Evolutionary conservation across 2,888 invertebrate species (phyloP).

Genomic region (Bembecia ichneumoniformis): DNA sequence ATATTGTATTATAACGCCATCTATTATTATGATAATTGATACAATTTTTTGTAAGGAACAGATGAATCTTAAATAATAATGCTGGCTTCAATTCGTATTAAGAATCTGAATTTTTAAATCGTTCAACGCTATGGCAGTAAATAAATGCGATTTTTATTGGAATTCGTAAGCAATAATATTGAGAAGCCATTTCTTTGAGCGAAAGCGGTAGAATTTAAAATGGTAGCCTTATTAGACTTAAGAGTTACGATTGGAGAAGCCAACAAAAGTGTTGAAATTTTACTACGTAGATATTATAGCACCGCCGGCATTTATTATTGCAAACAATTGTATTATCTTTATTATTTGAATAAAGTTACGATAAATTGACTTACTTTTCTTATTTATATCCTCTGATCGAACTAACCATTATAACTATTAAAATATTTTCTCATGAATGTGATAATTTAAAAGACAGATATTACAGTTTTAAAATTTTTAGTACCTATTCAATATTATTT

Average conservation of each 20-base stretch:
- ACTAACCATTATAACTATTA: background rate
- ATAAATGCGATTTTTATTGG: background rate
- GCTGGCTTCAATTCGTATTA: too few relatives aligned
- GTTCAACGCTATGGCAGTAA: too few relatives aligned
- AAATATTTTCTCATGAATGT: too few relatives aligned
- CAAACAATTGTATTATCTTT: conserved; percentile 54
- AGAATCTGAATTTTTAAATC: background rate
- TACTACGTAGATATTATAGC: conserved; percentile 53
- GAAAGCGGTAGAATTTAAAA: conserved; percentile 58
- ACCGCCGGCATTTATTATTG: conserved; percentile 61
- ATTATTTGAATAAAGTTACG: conserved; percentile 65
- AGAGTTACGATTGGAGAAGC: conserved; percentile 47
- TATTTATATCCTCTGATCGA: background rate
- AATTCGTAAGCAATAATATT: background rate
- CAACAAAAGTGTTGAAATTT: conserved; percentile 51
- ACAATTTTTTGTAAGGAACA: too few relatives aligned
- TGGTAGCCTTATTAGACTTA: conserved; percentile 65
- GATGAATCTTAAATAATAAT: too few relatives aligned
- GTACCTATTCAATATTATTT: too few relatives aligned
- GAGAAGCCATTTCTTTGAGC: conserved; percentile 24
- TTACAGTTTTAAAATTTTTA: too few relatives aligned
- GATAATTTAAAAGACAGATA: too few relatives aligned
- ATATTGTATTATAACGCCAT: too few relatives aligned
- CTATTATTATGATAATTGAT: too few relatives aligned
- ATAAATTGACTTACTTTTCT: conserved; percentile 25